A percentile compares a stretch with the other conserved stretches of the same genome.
Evolutionary conservation across 2,797 vertebrate genomes (phyloP).

Genomic region (Mormyrus hasselquistii): DNA sequence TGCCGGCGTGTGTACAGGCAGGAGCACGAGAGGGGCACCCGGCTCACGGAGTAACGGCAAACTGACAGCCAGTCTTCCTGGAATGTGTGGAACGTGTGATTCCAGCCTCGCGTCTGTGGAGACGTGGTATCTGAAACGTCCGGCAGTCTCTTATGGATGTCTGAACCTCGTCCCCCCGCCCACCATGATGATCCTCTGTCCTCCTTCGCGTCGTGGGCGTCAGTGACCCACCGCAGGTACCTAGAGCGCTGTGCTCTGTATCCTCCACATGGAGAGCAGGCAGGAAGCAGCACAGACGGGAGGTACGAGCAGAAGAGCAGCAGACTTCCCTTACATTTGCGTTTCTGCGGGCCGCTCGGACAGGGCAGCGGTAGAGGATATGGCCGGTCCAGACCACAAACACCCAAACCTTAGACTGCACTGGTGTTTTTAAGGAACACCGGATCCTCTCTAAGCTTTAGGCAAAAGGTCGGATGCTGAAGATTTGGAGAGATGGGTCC

Average conservation of each 20-base stretch:
- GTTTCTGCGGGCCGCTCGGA: neutral
- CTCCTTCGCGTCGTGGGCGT: neutral
- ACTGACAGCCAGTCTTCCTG: neutral
- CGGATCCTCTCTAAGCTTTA: constrained; percentile 27
- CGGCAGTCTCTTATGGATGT: neutral
- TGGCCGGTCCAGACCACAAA: neutral
- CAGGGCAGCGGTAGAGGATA: neutral
- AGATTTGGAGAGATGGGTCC: neutral
- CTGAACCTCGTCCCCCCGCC: neutral
- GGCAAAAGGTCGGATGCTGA: neutral
- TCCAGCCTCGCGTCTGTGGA: neutral
- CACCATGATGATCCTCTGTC: neutral
- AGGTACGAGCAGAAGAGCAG: neutral
- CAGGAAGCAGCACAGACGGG: neutral
- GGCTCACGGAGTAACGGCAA: neutral
- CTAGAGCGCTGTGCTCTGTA: neutral
- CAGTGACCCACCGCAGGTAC: neutral
- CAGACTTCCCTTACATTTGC: neutral
- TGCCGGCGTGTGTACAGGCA: neutral
- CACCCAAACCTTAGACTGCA: constrained; percentile 51
- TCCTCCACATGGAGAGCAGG: neutral
- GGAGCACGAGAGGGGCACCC: neutral
- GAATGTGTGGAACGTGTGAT: neutral
- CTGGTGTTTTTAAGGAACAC: constrained; percentile 42
- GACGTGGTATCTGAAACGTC: neutral